Conservation (phyloP, 2,113 vertebrate species). For the Sinosuthora webbiana region DNA sequence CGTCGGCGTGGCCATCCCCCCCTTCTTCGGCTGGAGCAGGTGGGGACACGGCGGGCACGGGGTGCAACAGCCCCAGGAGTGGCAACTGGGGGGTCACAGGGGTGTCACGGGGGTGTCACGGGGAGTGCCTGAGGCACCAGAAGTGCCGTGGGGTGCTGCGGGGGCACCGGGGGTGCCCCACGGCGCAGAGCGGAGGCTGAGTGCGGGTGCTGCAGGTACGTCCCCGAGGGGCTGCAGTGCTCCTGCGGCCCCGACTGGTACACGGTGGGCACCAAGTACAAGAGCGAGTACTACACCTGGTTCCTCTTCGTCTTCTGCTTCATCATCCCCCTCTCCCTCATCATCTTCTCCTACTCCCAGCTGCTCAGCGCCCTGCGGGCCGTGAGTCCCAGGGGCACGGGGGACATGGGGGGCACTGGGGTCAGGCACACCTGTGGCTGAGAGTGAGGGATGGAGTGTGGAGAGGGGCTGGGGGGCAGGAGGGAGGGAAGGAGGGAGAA, state of each 20-base stretch:
- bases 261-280: conserved; percentile 77
- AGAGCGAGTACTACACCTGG: conserved; percentile 75
- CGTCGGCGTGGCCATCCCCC: conserved; percentile 71
- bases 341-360: conserved; percentile 82
- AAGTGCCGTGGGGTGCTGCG: background rate
- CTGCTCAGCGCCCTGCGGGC: conserved; percentile 73
- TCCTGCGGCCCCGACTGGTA: conserved; percentile 86
- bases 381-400: conserved; percentile 48
- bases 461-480: background rate
- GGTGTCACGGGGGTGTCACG: background rate
- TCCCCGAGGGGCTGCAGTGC: conserved; percentile 83
- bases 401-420: background rate
- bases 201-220: conserved; percentile 7
- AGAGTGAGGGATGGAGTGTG: background rate
- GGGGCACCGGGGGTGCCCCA: background rate
- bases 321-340: conserved; percentile 74
- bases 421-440: background rate
- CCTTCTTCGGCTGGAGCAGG: conserved; percentile 88
- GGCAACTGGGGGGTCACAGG: background rate
- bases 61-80: background rate
- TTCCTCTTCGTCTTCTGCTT: conserved; percentile 85
- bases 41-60: background rate
- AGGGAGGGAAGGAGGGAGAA: background rate
- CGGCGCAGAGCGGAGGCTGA: background rate
- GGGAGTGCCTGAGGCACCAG: background rate